Conservation (phyloP, 2,888 invertebrate species). For the Diogma glabrata region DNA sequence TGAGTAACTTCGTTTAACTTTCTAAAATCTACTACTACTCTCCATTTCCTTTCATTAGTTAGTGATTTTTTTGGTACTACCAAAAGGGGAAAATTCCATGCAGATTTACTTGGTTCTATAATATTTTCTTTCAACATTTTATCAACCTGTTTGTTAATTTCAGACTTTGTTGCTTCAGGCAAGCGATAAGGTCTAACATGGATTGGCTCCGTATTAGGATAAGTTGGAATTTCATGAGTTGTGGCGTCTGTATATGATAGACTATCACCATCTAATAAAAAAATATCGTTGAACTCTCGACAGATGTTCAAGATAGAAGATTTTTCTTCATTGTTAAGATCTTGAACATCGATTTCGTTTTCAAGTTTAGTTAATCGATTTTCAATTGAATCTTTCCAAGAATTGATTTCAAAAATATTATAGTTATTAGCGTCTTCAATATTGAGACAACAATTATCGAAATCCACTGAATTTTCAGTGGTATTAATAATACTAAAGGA, state of each 20-base stretch:
- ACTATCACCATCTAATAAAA: constrained; percentile 23
- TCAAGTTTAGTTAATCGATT: neutral
- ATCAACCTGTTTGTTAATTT: neutral
- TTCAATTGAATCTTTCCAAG: neutral
- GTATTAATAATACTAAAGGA: neutral
- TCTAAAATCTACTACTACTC: neutral
- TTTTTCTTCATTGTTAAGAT: neutral
- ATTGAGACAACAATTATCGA: neutral
- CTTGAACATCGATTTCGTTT: neutral
- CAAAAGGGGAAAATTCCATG: neutral
- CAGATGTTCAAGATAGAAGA: neutral
- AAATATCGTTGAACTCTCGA: constrained; percentile 21
- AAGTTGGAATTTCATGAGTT: neutral
- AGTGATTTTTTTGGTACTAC: neutral
- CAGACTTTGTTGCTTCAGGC: neutral
- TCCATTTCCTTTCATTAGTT: neutral
- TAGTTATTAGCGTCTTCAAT: neutral
- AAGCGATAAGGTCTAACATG: neutral
- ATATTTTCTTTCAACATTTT: neutral
- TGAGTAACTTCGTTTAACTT: neutral
- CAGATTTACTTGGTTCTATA: neutral
- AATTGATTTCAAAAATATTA: neutral
- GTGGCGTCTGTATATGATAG: constrained; percentile 23
- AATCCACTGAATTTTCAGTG: neutral
- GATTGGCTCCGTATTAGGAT: neutral